phyloP scores from a whole-genome alignment of 2,888 invertebrate species.

The Molanna angustata region DNA sequence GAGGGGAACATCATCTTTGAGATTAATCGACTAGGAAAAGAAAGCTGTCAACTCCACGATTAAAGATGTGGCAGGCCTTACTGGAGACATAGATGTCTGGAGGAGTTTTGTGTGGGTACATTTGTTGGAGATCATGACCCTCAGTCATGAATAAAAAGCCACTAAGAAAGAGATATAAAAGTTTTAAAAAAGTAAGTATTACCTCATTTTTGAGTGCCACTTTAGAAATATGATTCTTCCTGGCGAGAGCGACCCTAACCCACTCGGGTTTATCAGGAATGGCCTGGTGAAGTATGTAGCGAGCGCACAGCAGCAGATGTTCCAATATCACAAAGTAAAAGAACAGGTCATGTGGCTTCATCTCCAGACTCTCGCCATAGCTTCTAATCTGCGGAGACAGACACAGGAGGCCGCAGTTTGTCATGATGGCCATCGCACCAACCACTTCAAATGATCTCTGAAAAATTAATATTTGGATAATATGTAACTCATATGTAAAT shows the following conservation, averaged over 20 bases:
- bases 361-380: constrained; percentile 37
- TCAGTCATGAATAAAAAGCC: no score
- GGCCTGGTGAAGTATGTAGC: constrained; percentile 62
- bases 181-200: no score
- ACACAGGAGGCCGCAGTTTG: constrained; percentile 71
- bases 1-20: no score
- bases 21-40: no score
- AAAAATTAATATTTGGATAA: constrained; percentile 25
- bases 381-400: constrained; percentile 61
- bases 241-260: constrained; percentile 62
- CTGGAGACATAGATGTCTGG: no score
- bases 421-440: constrained; percentile 66
- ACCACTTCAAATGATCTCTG: constrained; percentile 66
- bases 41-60: no score
- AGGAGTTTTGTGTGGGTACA: no score
- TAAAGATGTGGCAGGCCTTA: no score
- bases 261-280: constrained; percentile 70
- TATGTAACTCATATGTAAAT: not conserved
- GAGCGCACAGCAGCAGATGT: constrained; percentile 28
- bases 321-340: constrained; percentile 66
- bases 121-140: no score
- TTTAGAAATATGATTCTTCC: constrained; percentile 59
- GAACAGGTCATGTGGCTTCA: constrained; percentile 48
- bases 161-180: no score
- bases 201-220: constrained; percentile 61